Conservation (phyloP, 2,888 invertebrate genomes). For the Leptogaster cylindrica region DNA sequence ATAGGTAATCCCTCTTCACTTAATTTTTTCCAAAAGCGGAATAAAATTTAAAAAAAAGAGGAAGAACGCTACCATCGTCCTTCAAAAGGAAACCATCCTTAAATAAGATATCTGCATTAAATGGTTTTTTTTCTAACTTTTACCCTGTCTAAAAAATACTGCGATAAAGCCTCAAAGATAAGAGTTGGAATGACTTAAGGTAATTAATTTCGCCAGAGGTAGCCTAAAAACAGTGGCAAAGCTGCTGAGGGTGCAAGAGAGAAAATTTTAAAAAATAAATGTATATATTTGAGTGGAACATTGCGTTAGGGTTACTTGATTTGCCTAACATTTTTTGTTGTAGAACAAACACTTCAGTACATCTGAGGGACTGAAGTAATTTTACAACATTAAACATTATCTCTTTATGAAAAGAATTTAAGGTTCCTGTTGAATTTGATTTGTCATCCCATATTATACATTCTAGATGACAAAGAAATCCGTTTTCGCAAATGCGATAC, state of each 20-base stretch:
- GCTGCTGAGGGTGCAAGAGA: no score
- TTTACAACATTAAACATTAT: neutral
- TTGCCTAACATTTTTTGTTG: no score
- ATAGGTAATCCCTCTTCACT: conserved; percentile 11
- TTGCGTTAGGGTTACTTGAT: no score
- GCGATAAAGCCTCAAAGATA: neutral
- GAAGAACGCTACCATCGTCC: no score
- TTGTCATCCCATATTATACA: conserved; percentile 44
- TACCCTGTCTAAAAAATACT: neutral
- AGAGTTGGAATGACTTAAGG: neutral
- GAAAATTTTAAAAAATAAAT: no score
- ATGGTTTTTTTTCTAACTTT: neutral
- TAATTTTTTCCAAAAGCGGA: neutral
- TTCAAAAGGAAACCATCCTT: conserved; percentile 1
- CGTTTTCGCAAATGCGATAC: conserved; percentile 9
- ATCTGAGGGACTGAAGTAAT: no score
- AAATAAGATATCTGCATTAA: neutral
- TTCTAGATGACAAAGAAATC: conserved; percentile 19
- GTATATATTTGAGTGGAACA: no score
- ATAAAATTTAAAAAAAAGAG: neutral
- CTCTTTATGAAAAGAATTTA: conserved; percentile 42
- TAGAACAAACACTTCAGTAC: no score
- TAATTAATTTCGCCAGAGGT: conserved; percentile 12
- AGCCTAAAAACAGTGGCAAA: neutral
- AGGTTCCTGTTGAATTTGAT: conserved; percentile 44